Base-by-base conservation (phyloP, 2,113 vertebrate genomes). In the Ploceus nigricollis region DNA sequence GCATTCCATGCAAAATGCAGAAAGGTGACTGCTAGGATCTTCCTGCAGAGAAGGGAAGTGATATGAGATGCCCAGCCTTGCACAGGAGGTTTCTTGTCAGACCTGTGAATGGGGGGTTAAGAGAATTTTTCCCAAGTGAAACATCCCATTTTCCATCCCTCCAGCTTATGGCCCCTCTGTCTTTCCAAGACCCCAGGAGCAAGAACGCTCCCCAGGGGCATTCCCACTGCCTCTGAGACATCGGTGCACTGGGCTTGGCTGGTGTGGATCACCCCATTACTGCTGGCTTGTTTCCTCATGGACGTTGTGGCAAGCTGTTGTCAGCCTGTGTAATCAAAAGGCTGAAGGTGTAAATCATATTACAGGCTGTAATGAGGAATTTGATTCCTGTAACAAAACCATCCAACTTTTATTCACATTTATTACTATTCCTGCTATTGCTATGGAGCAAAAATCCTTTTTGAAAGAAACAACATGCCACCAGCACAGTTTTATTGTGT, bases 1-100 rank as follows among this genome's bases (percentile, higher is more conserved):
- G 24, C 30, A 1, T 63, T n/a, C 40, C 3, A 2, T 1, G 3
- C 15, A 45, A 77, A 54, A 82, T 6, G 2, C 1, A 0, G 13
- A 25, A 24, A 60, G 35, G 16, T 48, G 44, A 35, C 66, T 91
- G 56, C 51, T 70, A 10, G 44, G 48, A 27, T 80, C 80, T 58
- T 65, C 10, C 39, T 60, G 35, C 23, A 50, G 33, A 5, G 8
- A 68, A 56, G 17, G 14, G 15, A 65, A 40, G 28, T 14, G 18
- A 11, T 10, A 35, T 2, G 33, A 72, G n/a, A 50, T 27, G 21
- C 28, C 12, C 39, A 65, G 64, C 58, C 51, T 77, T 6, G 5
- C 39, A 15, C 18, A 39, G 40, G 23, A 39, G 20, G 35, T 61
- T 82, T 77, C 54, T 35, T 89, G 40, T 63, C 53, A 88, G n/a